Evolutionary conservation across 2,888 invertebrate species (phyloP), one percentile per base, ranked within the genome.

Genomic region (Tachina lurida): DNA sequence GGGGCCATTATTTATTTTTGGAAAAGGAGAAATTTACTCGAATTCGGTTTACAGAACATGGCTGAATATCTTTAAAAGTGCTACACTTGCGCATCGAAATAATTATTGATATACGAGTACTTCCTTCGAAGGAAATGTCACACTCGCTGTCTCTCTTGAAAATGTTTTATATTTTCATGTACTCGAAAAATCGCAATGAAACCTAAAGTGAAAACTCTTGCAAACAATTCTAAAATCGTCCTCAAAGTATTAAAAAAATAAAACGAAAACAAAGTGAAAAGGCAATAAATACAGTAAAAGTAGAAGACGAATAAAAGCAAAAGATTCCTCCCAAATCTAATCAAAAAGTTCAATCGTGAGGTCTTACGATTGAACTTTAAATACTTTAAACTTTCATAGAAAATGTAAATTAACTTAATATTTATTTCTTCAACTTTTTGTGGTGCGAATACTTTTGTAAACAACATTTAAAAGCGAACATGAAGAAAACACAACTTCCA

Each of bases 201-300:
- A 58, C 12, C 45, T 45, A 63, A 63, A 56, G n/a, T n/a, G 13
- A n/a, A 41, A 54, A 52, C 70, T 17, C 45, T 78, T 56, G 58
- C 19, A 39, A 62, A 62, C 54, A 47, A 17, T n/a, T 10, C 31
- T 15, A n/a, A 68, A 78, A 63, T n/a, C 43, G 65, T 71, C 84
- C 70, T 75, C 63, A 84, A 65, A 71, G 79, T 65, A 79, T 84
- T 70, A 74, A 31, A 52, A 75, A 68, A 22, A 71, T 56, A 13
- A 39, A 39, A 39, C 10, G n/a, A 60, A 15, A 39, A 1, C 15
- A 60, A 60, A 3, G 0, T n/a, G 10, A n/a, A 58, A n/a, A 15
- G 10, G 56, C 9, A 76, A 71, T 17, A 63, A 71, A 45, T n/a
- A 43, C 15, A 65, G 41, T 10, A 60, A 8, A 45, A 12, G n/a